Base-by-base conservation (phyloP, 2,113 vertebrate species). In the Marmota flaviventris region DNA sequence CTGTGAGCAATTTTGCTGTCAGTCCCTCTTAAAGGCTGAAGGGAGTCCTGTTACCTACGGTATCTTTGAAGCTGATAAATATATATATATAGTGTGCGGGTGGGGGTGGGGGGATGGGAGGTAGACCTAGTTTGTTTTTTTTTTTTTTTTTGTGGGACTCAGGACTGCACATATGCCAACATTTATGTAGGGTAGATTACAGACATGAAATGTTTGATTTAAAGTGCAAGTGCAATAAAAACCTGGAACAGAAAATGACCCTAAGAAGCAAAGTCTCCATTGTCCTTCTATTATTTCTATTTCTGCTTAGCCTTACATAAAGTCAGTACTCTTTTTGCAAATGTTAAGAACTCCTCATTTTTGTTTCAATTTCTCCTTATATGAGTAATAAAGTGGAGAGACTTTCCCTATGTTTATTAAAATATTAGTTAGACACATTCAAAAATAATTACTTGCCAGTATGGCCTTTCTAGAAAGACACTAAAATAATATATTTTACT, bases 401-500 rank as follows among this genome's bases (percentile, higher is more conserved):
- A 29, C 24, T 95, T 93, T 53, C 63, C 61, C 48, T 86, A 70
- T 37, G 13, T 93, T 85, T 90, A n/a, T 58, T 67, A 20, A 70
- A 8, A 91, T 7, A 4, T 51, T 78, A 37, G 79, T 89, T 92
- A 83, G n/a, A 29, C 7, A 22, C 0, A 37, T 0, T 89, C 96
- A 56, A 83, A 85, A 61, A 34, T 77, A n/a, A 88, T 58, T 93
- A 39, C 85, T 87, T 82, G 5, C 48, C 6, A 65, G 34, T 34
- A n/a, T 94, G 29, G 17, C 34, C 48, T 83, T 87, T n/a, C 17
- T 24, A 76, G 5, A 25, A 56, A 27, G 14, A 29, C 5, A 20
- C 25, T 78, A 27, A 84, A 94, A 39, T 65, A 76, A n/a, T 89
- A 37, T 82, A 25, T 93, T 92, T 95, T 83, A 20, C 91, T 92